phyloP scores from a whole-genome alignment of 2,113 vertebrate genomes.

The Australoheros scitulus region DNA sequence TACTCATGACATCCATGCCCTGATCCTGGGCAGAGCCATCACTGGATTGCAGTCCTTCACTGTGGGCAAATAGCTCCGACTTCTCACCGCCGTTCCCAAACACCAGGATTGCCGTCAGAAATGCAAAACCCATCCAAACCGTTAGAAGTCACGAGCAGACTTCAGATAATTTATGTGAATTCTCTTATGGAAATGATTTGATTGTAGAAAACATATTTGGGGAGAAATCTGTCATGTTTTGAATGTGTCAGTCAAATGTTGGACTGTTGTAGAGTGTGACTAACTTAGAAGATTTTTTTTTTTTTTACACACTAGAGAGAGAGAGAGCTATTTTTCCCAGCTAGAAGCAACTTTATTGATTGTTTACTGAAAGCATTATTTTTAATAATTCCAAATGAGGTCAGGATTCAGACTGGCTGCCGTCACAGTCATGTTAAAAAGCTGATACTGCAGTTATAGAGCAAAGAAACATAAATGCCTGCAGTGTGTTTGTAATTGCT shows the following conservation, averaged over 20 bases:
- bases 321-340: slow-evolving; percentile 57
- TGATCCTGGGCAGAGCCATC: slow-evolving; percentile 91
- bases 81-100: neutral
- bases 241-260: neutral
- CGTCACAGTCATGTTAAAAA: neutral
- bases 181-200: neutral
- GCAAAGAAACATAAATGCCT: neutral
- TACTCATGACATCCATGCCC: slow-evolving; percentile 91
- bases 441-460: neutral
- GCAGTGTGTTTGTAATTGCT: neutral
- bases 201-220: slow-evolving; percentile 23
- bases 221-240: neutral
- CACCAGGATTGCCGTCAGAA: neutral
- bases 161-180: neutral
- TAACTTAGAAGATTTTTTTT: neutral
- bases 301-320: slow-evolving; percentile 6
- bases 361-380: neutral
- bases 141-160: neutral
- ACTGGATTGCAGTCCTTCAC: slow-evolving; percentile 90
- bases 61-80: slow-evolving; percentile 67
- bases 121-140: neutral
- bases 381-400: neutral
- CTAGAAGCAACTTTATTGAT: neutral
- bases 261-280: neutral
- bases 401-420: neutral